These are phyloP conservation scores for Danio albolineatus DNA, from an alignment of 2,797 vertebrate genomes.

Conservation along the genomic window DNA sequence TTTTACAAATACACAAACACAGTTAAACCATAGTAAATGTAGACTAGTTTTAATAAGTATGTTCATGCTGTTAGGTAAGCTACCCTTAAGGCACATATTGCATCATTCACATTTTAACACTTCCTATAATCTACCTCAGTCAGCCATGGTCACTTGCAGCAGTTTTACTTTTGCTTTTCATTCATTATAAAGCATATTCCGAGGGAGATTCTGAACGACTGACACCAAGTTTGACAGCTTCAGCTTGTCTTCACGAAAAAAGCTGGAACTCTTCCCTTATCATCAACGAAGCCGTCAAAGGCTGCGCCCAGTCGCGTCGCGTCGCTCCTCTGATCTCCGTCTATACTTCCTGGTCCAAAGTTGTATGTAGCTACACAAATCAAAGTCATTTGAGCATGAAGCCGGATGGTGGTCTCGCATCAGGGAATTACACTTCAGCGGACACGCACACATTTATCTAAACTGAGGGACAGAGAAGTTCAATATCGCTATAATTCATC, in stretches of 20 bases:
- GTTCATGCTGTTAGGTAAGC: neutral
- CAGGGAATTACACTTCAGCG: conserved; percentile 15
- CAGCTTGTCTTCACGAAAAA: neutral
- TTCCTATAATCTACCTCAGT: too few relatives aligned
- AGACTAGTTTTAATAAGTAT: neutral
- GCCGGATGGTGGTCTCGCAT: conserved; percentile 5
- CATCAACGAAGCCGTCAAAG: neutral
- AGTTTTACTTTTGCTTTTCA: conserved; percentile 14
- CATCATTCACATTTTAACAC: neutral
- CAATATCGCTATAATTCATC: neutral
- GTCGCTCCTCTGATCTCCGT: neutral
- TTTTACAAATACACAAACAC: neutral
- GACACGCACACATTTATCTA: conserved; percentile 9
- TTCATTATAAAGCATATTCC: too few relatives aligned
- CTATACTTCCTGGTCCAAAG: conserved; percentile 51
- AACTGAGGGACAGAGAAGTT: conserved; percentile 26
- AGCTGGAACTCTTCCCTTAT: neutral
- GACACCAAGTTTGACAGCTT: neutral
- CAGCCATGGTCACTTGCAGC: neutral
- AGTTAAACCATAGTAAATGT: neutral
- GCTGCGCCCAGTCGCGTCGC: conserved; percentile 17
- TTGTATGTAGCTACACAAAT: conserved; percentile 42
- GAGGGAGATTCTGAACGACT: neutral
- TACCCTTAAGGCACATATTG: neutral
- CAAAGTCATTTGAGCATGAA: conserved; percentile 31